Conservation (phyloP, 2,113 vertebrate species). For the Phrynocephalus versicolor region DNA sequence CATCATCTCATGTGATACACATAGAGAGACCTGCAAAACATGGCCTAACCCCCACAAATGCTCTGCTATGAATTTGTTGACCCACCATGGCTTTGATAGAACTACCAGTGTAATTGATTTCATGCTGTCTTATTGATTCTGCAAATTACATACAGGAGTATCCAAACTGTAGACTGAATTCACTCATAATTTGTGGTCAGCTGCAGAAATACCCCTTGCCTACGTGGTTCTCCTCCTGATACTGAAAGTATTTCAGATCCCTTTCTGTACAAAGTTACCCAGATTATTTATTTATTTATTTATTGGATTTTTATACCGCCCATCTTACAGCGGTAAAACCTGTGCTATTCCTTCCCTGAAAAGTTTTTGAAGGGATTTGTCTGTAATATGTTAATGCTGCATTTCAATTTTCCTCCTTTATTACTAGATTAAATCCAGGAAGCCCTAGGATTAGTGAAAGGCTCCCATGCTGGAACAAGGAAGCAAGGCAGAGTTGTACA, state of each 20-base stretch:
- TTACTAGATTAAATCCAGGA: not conserved
- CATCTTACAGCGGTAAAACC: too few species aligned
- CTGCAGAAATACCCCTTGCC: not conserved
- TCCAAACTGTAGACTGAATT: not conserved
- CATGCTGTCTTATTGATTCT: conserved; percentile 25
- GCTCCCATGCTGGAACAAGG: not conserved
- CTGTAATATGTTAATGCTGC: not conserved
- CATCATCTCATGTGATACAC: not conserved
- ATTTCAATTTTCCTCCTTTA: not conserved
- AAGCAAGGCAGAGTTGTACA: not conserved
- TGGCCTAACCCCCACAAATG: not conserved
- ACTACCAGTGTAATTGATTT: conserved; percentile 1
- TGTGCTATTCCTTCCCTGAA: not conserved
- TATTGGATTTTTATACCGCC: too few species aligned
- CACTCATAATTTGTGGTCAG: not conserved
- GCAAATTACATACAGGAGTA: not conserved
- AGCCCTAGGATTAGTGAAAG: not conserved
- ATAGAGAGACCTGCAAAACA: not conserved
- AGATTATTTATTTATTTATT: too few species aligned
- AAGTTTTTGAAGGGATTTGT: not conserved
- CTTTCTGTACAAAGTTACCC: too few species aligned
- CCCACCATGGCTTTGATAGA: not conserved
- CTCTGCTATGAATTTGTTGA: not conserved
- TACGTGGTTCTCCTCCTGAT: too few species aligned
- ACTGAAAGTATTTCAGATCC: too few species aligned